Evolutionary conservation across 2,888 invertebrate species (phyloP).

Genomic region (Oligia strigilis): DNA sequence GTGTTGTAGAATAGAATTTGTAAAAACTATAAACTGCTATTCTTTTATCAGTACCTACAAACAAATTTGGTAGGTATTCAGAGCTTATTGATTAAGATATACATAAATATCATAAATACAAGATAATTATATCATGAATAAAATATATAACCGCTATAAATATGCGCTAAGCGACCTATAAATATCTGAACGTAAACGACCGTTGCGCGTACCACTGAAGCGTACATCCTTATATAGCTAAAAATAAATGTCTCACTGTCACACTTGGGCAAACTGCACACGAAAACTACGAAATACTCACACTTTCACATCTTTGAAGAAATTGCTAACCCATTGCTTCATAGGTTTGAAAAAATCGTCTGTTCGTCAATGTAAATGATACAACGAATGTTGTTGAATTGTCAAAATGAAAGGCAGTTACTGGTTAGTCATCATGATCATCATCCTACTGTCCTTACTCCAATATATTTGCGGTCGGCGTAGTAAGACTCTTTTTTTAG

Average conservation of each 20-base stretch:
- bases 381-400: neutral
- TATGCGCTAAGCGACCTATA: constrained; percentile 7
- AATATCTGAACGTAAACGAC: constrained; percentile 22
- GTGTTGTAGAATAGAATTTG: neutral
- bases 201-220: constrained; percentile 22
- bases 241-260: constrained; percentile 27
- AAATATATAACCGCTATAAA: constrained; percentile 21
- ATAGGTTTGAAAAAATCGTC: neutral
- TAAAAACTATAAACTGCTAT: neutral
- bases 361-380: neutral
- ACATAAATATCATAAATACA: neutral
- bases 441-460: neutral
- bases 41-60: neutral
- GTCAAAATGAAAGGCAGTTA: neutral
- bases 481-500: too few species aligned
- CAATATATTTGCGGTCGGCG: neutral
- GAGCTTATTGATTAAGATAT: neutral
- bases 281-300: neutral
- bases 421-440: neutral
- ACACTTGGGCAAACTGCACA: neutral
- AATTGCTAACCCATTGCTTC: neutral
- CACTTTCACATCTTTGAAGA: neutral
- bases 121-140: constrained; percentile 2
- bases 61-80: neutral
- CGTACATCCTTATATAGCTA: constrained; percentile 21